Evolutionary conservation across 1,140 invertebrate genomes (phyloP), one percentile per base, ranked within the genome.

Genomic region (Drosophila triauraria): DNA sequence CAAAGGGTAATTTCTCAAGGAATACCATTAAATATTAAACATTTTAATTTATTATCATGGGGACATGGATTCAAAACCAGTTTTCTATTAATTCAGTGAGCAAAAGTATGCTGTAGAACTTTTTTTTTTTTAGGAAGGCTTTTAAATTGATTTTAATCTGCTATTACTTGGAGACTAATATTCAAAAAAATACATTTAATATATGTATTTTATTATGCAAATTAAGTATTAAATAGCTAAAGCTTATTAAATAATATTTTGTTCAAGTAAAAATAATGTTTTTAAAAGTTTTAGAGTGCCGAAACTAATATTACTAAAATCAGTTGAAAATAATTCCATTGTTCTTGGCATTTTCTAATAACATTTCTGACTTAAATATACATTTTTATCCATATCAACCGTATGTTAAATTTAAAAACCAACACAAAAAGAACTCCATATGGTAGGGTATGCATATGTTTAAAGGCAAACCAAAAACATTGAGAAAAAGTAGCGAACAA

Each of bases 391-490:
- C 3, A 30, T 10, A 30, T 35, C 17, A 15, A 20, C 0, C 17
- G 20, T 38, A 38, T 1, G 17, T 15, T 20, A 13, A 38, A n/a
- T 38, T 15, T 10, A 23, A 30, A 20, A 10, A 6, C 6, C n/a
- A 5, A 17, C 13, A 15, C 9, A 15, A 12, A 46, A 51, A 25
- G 12, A 12, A 20, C 17, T n/a, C 10, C 1, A 32, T 51, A 15
- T 15, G 2, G 10, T 30, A 64, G 68, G 27, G 67, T 47, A 57
- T 23, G 15, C 23, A 44, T 38, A 48, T 27, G 62, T 69, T 48
- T 27, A 58, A 75, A 72, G 59, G 17, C 38, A 40, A 51, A 43
- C 23, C 43, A 20, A 51, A 61, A 62, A 23, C 43, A 23, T 43
- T 35, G 8, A 25, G n/a, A 35, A 46, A 35, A 60, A 46, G n/a